These are phyloP conservation scores for Lipophrys pholis DNA, from an alignment of 2,113 vertebrate species.

Conservation along the genomic window DNA sequence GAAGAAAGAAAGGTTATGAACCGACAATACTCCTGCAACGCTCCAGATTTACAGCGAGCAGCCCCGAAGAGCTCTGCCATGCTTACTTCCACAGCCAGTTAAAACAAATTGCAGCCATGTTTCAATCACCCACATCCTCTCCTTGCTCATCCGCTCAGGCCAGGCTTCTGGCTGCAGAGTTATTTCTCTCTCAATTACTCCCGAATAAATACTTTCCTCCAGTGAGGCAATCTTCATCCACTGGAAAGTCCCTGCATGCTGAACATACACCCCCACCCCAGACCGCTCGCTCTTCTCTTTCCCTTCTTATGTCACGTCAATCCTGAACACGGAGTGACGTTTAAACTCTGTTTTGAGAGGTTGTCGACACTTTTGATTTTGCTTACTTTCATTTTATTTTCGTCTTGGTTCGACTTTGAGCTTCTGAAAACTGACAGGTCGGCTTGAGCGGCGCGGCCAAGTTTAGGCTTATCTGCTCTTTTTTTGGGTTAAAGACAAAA, in stretches of 20 bases:
- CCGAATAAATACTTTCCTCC: constrained; percentile 78
- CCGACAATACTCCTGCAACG: constrained; percentile 68
- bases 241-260: constrained; percentile 69
- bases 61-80: constrained; percentile 73
- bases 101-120: constrained; percentile 83
- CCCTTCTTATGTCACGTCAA: constrained; percentile 31
- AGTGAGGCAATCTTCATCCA: constrained; percentile 63
- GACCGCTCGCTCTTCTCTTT: constrained; percentile 27
- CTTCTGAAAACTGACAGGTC: constrained; percentile 8
- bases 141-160: constrained; percentile 65
- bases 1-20: constrained; percentile 77
- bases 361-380: constrained; percentile 36
- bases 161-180: constrained; percentile 61
- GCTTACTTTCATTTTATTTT: constrained; percentile 34
- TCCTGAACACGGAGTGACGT: constrained; percentile 1
- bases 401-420: constrained; percentile 11
- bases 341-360: constrained; percentile 34
- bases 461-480: constrained; percentile 4
- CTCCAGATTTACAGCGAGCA: constrained; percentile 79
- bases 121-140: constrained; percentile 76
- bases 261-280: constrained; percentile 34
- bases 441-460: background rate
- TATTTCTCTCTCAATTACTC: constrained; percentile 76
- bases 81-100: constrained; percentile 84
- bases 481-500: too few relatives aligned